Evolutionary conservation across 2,888 invertebrate species (phyloP), one percentile per base, ranked within the genome.

Genomic region (Synergus itoensis): DNA sequence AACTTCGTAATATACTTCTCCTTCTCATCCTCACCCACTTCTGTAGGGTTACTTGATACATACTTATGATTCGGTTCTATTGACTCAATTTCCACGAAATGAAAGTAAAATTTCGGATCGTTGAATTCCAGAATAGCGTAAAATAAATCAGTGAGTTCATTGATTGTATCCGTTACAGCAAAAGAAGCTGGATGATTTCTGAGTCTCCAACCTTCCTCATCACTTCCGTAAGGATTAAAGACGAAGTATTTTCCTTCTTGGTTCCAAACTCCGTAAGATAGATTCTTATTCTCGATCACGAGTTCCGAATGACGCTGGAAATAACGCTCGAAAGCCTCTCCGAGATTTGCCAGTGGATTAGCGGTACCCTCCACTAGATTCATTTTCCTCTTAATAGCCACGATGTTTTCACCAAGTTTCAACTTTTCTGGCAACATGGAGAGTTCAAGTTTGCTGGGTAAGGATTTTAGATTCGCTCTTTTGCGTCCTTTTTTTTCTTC

Each of bases 221-320:
- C 89, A 63, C 83, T 84, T 0, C 92, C 92, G 41, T 92, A 92
- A n/a, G 91, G 88, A 85, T 92, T 91, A 12, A 92, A 88, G 4
- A 91, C 5, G 53, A 84, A 88, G 77, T 86, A 92, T 36, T 86
- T 85, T 0, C 79, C 80, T 0, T 85, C 81, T 0, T 84, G 79
- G 57, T 87, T 89, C 90, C 90, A 92, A 28, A 91, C 79, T 1
- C 86, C 88, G 28, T 90, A 92, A 81, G 87, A 85, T 18, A 90
- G 79, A 8, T 80, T 83, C 14, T 87, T 89, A 79, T 91, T 91
- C 80, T 92, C 92, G 40, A 92, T 36, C 0, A 92, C 73, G 12
- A 88, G 18, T 76, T 91, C 87, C 14, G 85, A 45, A n/a, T 87
- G 88, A 21, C 79, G 81, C 12, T 86, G 77, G 43, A 92, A 91